Base-by-base conservation (phyloP, 2,797 vertebrate genomes). In the Sebastes baramenuke region DNA sequence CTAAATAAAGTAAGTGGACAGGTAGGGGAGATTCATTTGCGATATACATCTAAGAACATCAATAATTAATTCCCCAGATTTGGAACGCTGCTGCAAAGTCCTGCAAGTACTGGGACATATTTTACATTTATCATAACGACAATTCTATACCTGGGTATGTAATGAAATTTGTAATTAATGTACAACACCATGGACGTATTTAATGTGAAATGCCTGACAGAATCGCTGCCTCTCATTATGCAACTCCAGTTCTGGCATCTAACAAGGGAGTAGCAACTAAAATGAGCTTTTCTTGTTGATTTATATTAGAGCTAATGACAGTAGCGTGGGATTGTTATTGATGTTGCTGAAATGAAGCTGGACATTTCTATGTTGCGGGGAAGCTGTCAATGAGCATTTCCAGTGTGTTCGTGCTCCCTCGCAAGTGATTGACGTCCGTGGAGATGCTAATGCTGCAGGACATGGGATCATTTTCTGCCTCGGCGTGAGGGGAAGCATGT, bases 281-380 rank as follows among this genome's bases (percentile, higher is more conserved):
- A 80, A 82, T 67, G 29, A 87, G 61, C 42, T 72, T 77, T 67
- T 73, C 74, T 70, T 71, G 59, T 77, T 90, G 69, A 92, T 86
- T 83, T 77, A 78, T 82, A 81, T 87, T 72, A 71, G 64, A 25
- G 61, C 66, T 85, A 81, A 89, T 85, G 83, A 76, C 46, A 75
- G 77, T 20, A 59, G 61, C 62, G 56, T 7, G 5, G 58, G 75
- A 70, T 81, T 25, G 49, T 74, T 82, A 85, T 82, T 56, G 60
- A 85, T 69, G 55, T 22, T n/a, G 65, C 66, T 56, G 9, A 84
- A 67, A 82, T 61, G 46, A 75, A 34, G 55, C 68, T 6, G 52
- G 76, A 76, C 76, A 10, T 77, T 71, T 83, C 67, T 56, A 67
- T 75, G 68, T 70, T 68, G 77, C 62, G 2, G n/a, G 32, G 58